A percentile compares a stretch with the other conserved stretches of the same genome.
These are phyloP conservation scores for Camponotus floridanus DNA, from an alignment of 1,140 invertebrate genomes.

Conservation along the genomic window DNA sequence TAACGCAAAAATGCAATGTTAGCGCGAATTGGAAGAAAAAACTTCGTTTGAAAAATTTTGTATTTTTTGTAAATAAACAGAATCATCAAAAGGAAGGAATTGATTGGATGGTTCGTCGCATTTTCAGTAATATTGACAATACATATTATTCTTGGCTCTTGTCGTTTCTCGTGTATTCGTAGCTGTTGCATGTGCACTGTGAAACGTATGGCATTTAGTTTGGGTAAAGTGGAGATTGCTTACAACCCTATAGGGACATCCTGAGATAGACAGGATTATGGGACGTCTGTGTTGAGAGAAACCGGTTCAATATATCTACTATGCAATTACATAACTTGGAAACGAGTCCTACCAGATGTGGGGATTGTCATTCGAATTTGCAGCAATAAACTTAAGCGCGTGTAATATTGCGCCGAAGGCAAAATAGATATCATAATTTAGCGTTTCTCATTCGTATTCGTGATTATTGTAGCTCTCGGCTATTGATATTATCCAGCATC, in stretches of 20 bases:
- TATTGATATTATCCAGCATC: neutral
- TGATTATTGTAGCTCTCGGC: neutral
- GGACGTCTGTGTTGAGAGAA: slow-evolving; percentile 12
- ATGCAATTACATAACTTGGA: slow-evolving; percentile 74
- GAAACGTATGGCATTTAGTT: slow-evolving; percentile 4
- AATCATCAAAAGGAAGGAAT: neutral
- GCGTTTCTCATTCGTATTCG: slow-evolving; percentile 11
- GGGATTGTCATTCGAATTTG: neutral
- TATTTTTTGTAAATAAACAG: neutral
- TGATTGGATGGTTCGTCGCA: neutral
- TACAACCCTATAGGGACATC: slow-evolving; percentile 16
- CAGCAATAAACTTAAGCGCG: neutral
- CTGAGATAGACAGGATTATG: slow-evolving; percentile 48
- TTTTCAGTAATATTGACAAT: neutral
- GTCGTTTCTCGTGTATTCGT: neutral
- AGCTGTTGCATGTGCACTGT: neutral
- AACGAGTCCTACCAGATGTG: slow-evolving; percentile 65
- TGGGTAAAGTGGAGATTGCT: slow-evolving; percentile 10
- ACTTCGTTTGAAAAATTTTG: neutral
- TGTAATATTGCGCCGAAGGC: neutral
- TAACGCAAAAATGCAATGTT: neutral
- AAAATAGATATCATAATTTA: slow-evolving; percentile 34
- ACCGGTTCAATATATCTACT: slow-evolving; percentile 59
- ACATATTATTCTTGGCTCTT: neutral
- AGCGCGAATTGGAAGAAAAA: neutral